phyloP scores from a whole-genome alignment of 2,113 vertebrate genomes.

The Eretmochelys imbricata region DNA sequence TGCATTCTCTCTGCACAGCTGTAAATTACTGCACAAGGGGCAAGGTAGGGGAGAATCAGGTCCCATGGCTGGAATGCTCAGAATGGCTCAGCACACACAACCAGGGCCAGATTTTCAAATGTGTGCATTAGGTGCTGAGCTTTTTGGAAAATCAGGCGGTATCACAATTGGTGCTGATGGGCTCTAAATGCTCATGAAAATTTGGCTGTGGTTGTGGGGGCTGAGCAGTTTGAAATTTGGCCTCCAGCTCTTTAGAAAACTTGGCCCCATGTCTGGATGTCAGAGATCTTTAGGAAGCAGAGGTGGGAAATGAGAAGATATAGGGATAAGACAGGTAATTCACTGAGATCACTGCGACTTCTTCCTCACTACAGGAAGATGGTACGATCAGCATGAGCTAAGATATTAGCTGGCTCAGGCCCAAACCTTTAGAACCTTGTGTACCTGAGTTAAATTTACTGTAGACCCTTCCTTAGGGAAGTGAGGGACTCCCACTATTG shows the following conservation, averaged over 20 bases:
- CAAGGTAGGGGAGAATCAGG: neutral
- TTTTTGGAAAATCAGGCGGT: neutral
- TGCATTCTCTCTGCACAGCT: neutral
- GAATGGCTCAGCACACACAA: neutral
- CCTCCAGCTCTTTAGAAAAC: neutral
- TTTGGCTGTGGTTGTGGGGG: constrained; percentile 17
- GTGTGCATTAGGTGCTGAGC: neutral
- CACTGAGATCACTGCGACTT: neutral
- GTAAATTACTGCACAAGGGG: neutral
- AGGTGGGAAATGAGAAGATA: neutral
- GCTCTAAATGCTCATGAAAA: neutral
- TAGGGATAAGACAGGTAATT: neutral
- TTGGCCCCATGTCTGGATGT: neutral
- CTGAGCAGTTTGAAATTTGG: neutral
- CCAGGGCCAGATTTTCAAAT: neutral
- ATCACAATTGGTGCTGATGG: neutral
- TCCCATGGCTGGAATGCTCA: neutral
- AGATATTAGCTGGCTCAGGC: constrained; percentile 49
- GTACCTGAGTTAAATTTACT: constrained; percentile 25
- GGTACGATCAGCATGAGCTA: constrained; percentile 61
- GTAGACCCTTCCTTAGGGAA: constrained; percentile 47
- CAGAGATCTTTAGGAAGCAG: neutral
- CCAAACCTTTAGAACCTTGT: constrained; percentile 47
- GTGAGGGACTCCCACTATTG: neutral
- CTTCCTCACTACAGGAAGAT: constrained; percentile 24